These are phyloP conservation scores for Tetraneura akinire DNA, from an alignment of 1,140 invertebrate species.

Conservation along the genomic window DNA sequence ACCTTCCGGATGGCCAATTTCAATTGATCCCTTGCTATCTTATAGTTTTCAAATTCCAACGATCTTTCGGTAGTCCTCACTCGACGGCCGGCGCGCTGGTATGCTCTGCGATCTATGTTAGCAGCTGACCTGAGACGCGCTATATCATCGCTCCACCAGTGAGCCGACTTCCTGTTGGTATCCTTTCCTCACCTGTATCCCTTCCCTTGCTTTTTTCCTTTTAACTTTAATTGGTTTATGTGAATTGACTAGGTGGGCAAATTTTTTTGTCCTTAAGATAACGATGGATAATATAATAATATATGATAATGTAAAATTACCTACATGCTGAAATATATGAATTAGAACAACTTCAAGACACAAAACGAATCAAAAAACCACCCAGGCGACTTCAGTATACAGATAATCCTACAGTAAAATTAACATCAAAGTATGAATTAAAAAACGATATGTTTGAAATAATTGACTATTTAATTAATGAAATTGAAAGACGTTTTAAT, in stretches of 20 bases:
- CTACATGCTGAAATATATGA: neutral
- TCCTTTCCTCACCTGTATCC: no score
- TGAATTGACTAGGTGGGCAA: no score
- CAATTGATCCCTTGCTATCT: neutral
- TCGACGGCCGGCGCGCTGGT: neutral
- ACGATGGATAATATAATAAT: no score
- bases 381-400: neutral
- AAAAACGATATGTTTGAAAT: conserved; percentile 13
- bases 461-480: conserved; percentile 9
- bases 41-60: neutral
- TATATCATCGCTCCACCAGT: no score
- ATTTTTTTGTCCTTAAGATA: no score
- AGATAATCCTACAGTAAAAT: neutral
- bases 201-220: no score
- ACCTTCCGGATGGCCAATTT: neutral
- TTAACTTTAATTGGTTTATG: no score
- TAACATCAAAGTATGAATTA: neutral
- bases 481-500: conserved; percentile 8
- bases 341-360: neutral
- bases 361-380: neutral
- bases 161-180: no score
- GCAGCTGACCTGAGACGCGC: no score
- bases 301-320: neutral
- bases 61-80: no score
- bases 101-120: no score